phyloP scores from a whole-genome alignment of 2,888 invertebrate species.

The Pseudococcus longispinus region DNA sequence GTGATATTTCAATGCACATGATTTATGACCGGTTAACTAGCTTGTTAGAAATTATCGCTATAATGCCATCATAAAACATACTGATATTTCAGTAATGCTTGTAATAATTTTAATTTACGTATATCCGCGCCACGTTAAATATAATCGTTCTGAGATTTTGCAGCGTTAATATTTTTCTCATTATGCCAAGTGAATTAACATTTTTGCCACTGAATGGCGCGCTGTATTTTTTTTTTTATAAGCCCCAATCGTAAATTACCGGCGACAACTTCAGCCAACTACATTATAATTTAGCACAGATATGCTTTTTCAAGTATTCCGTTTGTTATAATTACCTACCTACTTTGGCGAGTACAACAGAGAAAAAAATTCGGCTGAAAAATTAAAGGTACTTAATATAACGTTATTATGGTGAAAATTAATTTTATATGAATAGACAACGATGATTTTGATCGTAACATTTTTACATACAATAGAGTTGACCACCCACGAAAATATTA shows the following conservation, averaged over 20 bases:
- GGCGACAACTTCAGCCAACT: constrained; percentile 6
- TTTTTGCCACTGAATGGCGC: constrained; percentile 3
- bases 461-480: no score
- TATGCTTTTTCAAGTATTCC: constrained; percentile 12
- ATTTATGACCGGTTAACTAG: constrained; percentile 18
- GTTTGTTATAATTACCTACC: neutral
- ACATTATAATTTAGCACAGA: neutral
- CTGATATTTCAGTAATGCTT: constrained; percentile 26
- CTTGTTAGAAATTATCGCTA: constrained; percentile 13
- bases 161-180: constrained; percentile 29
- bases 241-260: constrained; percentile 5
- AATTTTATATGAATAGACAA: neutral
- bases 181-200: constrained; percentile 16
- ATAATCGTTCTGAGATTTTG: constrained; percentile 23
- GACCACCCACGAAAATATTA: no score
- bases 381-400: neutral
- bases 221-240: neutral
- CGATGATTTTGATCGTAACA: neutral
- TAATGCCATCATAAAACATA: neutral
- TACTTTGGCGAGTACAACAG: neutral
- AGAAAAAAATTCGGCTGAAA: neutral
- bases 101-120: constrained; percentile 16
- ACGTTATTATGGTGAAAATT: neutral
- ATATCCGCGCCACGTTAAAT: neutral
- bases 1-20: neutral